These are phyloP conservation scores for Tipula unca DNA, from an alignment of 2,888 invertebrate species.

Conservation along the genomic window DNA sequence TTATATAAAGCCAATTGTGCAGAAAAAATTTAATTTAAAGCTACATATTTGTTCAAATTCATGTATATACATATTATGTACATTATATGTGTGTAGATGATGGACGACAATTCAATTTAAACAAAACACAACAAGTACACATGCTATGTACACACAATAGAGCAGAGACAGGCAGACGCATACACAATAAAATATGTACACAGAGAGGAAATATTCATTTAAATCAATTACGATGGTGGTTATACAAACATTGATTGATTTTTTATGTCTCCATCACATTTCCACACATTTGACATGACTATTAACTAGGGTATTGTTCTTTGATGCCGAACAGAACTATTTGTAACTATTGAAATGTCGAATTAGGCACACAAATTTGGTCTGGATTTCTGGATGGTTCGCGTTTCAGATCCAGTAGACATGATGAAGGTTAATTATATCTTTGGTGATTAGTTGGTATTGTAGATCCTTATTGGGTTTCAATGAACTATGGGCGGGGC, in stretches of 20 bases:
- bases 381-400: no score
- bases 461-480: no score
- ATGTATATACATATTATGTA: neutral
- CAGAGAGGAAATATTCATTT: neutral
- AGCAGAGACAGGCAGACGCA: neutral
- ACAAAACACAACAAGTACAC: neutral
- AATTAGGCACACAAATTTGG: no score
- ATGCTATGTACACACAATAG: neutral
- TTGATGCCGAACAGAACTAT: no score
- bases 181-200: neutral
- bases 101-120: neutral
- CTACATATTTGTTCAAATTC: no score
- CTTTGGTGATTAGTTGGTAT: no score
- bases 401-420: no score
- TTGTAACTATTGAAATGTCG: no score
- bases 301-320: neutral
- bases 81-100: neutral
- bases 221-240: neutral
- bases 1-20: neutral
- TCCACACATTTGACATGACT: neutral
- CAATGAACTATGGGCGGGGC: no score
- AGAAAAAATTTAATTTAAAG: neutral
- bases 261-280: neutral
- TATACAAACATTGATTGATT: neutral
- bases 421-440: no score